Evolutionary conservation across 2,888 invertebrate species (phyloP), one percentile per base, ranked within the genome.

Genomic region (Eupeodes latifasciatus): DNA sequence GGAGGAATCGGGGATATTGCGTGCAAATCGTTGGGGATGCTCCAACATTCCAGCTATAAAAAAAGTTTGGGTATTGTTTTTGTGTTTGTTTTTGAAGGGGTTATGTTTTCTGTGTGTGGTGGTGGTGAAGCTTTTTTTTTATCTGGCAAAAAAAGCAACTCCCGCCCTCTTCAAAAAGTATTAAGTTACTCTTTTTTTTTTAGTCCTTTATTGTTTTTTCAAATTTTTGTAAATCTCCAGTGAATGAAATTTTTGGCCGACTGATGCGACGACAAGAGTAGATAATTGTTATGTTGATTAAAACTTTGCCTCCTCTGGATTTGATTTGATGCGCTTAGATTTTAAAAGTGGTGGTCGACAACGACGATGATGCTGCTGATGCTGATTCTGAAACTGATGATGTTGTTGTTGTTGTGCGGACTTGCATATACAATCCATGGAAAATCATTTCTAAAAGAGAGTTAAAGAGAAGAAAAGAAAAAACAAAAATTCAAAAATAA

Each of bases 1-100:
- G 91, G 92, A 93, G 93, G 93, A 92, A 92, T 96, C 96, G 92
- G 95, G 94, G 94, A 96, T 96, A 95, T 96, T 95, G 94, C 96
- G 96, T 94, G 95, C 95, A 93, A 96, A 96, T 94, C 96, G 95
- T 95, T 93, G 93, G 91, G 93, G 93, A 92, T 93, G 93, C 92
- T 93, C 93, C 93, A 93, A 93, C 93, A 93, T 93, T 93, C 93
- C 93, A 92, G 90, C 90, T 78, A 85, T 53, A 75, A 78, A 59
- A 72, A 88, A 53, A 75, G 81, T 76, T 81, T 61, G 61, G 62
- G 67, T 64, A 51, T 53, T 44, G 55, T 72, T 16, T 57, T 51
- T 72, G 78, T 77, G 40, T 49, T 71, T n/a, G 55, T 7, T 47
- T 51, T 49, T 44, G 55, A 27, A 3, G 27, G 27, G 27, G 27